Conservation (phyloP, 1,140 invertebrate genomes). For the Drosophila bocki region DNA sequence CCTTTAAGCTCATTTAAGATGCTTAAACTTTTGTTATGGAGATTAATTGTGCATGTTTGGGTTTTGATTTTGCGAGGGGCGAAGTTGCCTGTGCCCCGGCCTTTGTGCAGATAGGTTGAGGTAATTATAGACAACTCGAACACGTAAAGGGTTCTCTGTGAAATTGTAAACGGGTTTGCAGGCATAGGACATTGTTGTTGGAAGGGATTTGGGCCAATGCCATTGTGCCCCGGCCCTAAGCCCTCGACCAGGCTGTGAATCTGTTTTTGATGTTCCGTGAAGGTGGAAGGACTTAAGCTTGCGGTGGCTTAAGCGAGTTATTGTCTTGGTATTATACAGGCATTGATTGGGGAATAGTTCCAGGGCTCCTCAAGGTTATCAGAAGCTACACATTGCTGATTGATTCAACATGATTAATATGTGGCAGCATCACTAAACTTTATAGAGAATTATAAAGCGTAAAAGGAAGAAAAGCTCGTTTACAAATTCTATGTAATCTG, state of each 20-base stretch:
- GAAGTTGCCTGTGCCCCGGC: background rate
- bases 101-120: slow-evolving; percentile 57
- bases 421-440: too few relatives aligned
- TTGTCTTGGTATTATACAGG: slow-evolving; percentile 34
- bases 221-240: slow-evolving; percentile 20
- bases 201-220: slow-evolving; percentile 22
- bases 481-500: background rate
- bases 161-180: slow-evolving; percentile 39
- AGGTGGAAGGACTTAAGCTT: slow-evolving; percentile 24
- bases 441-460: background rate
- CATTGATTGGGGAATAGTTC: slow-evolving; percentile 21
- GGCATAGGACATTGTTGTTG: slow-evolving; percentile 25
- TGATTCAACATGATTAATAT: slow-evolving; percentile 11
- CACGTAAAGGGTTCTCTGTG: slow-evolving; percentile 40
- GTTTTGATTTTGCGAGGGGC: slow-evolving; percentile 33
- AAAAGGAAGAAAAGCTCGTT: background rate
- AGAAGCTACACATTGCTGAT: background rate
- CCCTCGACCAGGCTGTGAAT: slow-evolving; percentile 32
- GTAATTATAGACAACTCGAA: slow-evolving; percentile 66
- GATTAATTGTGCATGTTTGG: slow-evolving; percentile 71
- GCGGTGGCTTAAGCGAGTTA: slow-evolving; percentile 20
- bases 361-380: background rate
- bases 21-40: slow-evolving; percentile 76
- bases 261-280: slow-evolving; percentile 42
- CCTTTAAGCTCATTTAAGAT: slow-evolving; percentile 77